Evolutionary conservation across 2,113 vertebrate genomes (phyloP), one percentile per base, ranked within the genome.

Genomic region (Eptesicus fuscus): DNA sequence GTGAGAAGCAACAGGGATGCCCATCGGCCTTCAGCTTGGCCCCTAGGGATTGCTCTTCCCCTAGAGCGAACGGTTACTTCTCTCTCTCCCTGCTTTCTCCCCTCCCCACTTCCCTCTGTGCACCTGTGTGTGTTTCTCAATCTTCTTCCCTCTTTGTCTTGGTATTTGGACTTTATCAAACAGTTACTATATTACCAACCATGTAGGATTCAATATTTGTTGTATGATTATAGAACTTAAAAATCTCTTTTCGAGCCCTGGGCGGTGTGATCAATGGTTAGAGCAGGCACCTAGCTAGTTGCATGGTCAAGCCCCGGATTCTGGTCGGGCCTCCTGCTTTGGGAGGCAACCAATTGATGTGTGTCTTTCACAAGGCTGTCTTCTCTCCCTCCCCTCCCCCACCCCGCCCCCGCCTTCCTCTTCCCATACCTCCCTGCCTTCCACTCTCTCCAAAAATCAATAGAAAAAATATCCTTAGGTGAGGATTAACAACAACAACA

Each of bases 101-200:
- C 59, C 42, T 14, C n/a, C 22, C 10, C 28, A 9, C 28, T 13
- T 12, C 5, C 11, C 16, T 18, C 30, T 17, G 1, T 11, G 17
- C 9, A 13, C 8, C 4, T 28, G 32, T 69, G 65, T 4, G 16
- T 22, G 28, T 32, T n/a, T 69, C 28, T 49, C 63, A 51, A 2
- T 35, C n/a, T 88, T 28, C 14, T 92, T 18, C 40, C 32, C 35
- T 83, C 49, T 76, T 53, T 30, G 2, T n/a, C 28, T 65, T 42
- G 20, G 23, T 25, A 69, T 77, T 93, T 94, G 77, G 74, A 93
- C n/a, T 90, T 76, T 12, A 83, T 61, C 76, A 88, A 61, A 63
- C 3, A 76, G 40, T 49, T n/a, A 20, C 12, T 53, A 11, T 1
- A 14, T 42, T 56, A 95, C 73, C 83, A 71, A 65, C 47, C 32